A percentile compares a stretch with the other conserved stretches of the same genome.
Evolutionary conservation across 2,113 vertebrate species (phyloP).

Genomic region (Aldabrachelys gigantea): DNA sequence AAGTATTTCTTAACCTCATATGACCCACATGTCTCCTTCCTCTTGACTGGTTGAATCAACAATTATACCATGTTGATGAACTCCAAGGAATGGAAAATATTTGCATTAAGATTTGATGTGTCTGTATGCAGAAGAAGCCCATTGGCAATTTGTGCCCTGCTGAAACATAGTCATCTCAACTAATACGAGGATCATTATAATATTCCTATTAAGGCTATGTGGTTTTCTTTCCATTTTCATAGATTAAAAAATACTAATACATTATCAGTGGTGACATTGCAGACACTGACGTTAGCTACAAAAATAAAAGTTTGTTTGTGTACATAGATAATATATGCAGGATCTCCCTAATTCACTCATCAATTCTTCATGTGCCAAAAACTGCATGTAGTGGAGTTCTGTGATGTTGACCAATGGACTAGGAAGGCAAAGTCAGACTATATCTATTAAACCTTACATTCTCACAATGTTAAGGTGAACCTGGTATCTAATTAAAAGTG

Average conservation of each 20-base stretch:
- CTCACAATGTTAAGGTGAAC: constrained; percentile 7
- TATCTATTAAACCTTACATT: constrained; percentile 13
- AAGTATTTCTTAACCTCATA: constrained; percentile 15
- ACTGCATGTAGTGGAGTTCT: background rate
- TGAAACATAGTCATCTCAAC: constrained; percentile 69
- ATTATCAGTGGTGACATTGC: constrained; percentile 50
- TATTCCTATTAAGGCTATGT: constrained; percentile 60
- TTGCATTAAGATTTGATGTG: constrained; percentile 51
- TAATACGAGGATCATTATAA: constrained; percentile 66
- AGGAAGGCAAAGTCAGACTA: constrained; percentile 14
- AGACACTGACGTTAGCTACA: constrained; percentile 33
- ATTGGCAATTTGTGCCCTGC: constrained; percentile 63
- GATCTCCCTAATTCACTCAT: background rate
- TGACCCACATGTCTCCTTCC: background rate
- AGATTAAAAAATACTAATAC: constrained; percentile 62
- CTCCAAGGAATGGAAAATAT: constrained; percentile 22
- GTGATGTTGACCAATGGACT: background rate
- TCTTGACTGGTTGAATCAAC: constrained; percentile 29
- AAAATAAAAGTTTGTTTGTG: constrained; percentile 54
- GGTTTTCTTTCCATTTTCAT: constrained; percentile 61
- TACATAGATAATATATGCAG: constrained; percentile 42
- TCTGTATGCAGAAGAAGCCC: constrained; percentile 45
- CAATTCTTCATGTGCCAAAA: background rate
- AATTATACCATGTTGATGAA: constrained; percentile 29
- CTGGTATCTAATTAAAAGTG: background rate